Evolutionary conservation across 2,113 vertebrate genomes (phyloP).

Genomic region (Amazona guildingii): DNA sequence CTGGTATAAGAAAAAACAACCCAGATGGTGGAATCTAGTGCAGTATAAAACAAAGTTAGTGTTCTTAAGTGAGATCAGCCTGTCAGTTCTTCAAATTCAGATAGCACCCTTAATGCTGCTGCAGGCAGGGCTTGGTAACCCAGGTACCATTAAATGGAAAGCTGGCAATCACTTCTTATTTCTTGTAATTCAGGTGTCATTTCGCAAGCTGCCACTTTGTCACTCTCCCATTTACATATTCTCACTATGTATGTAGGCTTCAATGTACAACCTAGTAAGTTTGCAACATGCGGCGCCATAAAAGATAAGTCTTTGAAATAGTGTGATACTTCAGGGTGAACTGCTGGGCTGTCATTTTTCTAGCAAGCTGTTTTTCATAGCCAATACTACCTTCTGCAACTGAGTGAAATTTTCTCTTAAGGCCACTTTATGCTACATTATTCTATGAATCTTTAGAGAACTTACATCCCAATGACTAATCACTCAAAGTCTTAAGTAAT

Average conservation of each 20-base stretch:
- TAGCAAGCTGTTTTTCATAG: not conserved
- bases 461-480: not conserved
- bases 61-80: not conserved
- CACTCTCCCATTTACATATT: not conserved
- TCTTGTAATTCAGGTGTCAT: not conserved
- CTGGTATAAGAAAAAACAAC: not conserved
- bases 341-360: not conserved
- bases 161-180: not conserved
- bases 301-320: constrained; percentile 24
- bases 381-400: not conserved
- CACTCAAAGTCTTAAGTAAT: not conserved
- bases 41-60: not conserved
- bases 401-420: not conserved
- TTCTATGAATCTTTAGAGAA: not conserved
- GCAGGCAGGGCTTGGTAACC: not conserved
- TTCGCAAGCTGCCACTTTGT: not conserved
- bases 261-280: not conserved
- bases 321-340: not conserved
- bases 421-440: not conserved
- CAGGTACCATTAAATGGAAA: not conserved
- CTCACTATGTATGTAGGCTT: not conserved
- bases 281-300: not conserved
- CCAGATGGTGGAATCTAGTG: not conserved
- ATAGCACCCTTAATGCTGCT: not conserved
- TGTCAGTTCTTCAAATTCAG: not conserved